A percentile compares a stretch with the other conserved stretches of the same genome.
These are phyloP conservation scores for Oxyteleia sp. DNA, from an alignment of 2,888 invertebrate species.

Conservation along the genomic window DNA sequence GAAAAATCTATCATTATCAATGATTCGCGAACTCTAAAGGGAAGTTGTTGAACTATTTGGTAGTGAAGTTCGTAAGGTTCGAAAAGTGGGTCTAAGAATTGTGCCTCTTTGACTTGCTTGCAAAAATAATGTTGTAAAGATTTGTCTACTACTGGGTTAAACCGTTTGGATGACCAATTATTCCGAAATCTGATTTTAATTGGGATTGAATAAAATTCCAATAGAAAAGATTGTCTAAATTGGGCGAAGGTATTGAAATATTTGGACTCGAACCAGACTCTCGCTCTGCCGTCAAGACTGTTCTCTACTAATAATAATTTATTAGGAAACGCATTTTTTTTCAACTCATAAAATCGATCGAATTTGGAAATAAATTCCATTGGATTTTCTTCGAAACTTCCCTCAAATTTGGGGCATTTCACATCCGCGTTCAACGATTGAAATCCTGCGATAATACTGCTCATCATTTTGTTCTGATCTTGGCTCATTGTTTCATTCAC, in stretches of 20 bases:
- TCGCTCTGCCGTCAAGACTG: not conserved
- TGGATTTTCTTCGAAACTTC: constrained; percentile 24
- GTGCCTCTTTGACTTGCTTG: constrained; percentile 30
- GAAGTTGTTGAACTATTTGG: constrained; percentile 33
- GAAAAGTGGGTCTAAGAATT: constrained; percentile 24
- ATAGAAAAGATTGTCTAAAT: not conserved
- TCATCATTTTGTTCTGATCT: no score
- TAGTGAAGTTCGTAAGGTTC: constrained; percentile 24
- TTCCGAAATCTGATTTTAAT: constrained; percentile 1
- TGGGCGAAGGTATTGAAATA: not conserved
- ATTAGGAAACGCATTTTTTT: not conserved
- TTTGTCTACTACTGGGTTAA: not conserved
- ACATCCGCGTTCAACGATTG: constrained; percentile 1
- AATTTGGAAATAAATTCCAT: constrained; percentile 23
- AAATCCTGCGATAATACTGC: constrained; percentile 10
- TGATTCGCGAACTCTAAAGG: constrained; percentile 23
- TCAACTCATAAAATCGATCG: constrained; percentile 8
- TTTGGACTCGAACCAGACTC: constrained; percentile 7
- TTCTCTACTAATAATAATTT: constrained; percentile 11
- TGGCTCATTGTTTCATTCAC: no score
- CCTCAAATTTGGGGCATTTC: constrained; percentile 10
- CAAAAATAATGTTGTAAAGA: constrained; percentile 40
- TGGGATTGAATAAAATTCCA: constrained; percentile 25
- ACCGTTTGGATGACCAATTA: not conserved
- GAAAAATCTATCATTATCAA: constrained; percentile 13